These are phyloP conservation scores for Paragorgia papillata DNA, from an alignment of 92 coral and sea anemone species.

Conservation along the genomic window DNA sequence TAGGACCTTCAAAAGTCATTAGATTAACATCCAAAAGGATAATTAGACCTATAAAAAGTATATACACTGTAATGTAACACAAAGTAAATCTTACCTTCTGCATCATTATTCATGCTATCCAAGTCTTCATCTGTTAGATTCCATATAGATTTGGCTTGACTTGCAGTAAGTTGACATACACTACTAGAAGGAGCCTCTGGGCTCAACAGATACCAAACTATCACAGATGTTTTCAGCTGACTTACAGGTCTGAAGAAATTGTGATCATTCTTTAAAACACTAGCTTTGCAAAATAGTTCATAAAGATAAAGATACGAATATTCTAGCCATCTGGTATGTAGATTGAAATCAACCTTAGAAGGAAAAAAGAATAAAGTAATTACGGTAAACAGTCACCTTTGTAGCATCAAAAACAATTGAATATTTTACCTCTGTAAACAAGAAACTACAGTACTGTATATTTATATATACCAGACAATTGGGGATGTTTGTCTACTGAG, in stretches of 20 bases:
- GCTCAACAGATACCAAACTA: conserved; percentile 96
- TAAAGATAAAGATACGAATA: conserved; percentile 91
- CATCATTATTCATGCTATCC: conserved; percentile 84
- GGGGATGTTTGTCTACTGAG: too few relatives aligned
- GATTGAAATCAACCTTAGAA: conserved; percentile 88
- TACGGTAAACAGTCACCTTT: too few relatives aligned
- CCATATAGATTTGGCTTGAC: conserved; percentile 99
- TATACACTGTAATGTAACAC: too few relatives aligned
- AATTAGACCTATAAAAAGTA: too few relatives aligned
- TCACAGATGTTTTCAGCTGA: conserved; percentile 97
- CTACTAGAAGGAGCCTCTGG: conserved; percentile 94
- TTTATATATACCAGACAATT: too few relatives aligned
- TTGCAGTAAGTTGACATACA: conserved; percentile 96
- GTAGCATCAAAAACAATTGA: too few relatives aligned
- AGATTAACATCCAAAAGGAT: too few relatives aligned
- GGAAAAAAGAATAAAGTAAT: conserved; percentile 15
- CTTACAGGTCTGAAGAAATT: conserved; percentile 99
- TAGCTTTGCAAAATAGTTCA: conserved; percentile 98
- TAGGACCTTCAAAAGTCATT: too few relatives aligned
- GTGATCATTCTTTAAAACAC: conserved; percentile 95
- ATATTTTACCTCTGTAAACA: too few relatives aligned
- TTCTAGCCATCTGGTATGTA: conserved; percentile 89
- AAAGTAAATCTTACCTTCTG: conserved; percentile 69
- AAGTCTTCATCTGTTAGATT: conserved; percentile 94
- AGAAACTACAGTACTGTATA: too few relatives aligned